Percentiles rank a stretch among this genome's conserved stretches.
Conservation (phyloP, 2,797 vertebrate species). For the Acrocephalus scirpaceus region DNA sequence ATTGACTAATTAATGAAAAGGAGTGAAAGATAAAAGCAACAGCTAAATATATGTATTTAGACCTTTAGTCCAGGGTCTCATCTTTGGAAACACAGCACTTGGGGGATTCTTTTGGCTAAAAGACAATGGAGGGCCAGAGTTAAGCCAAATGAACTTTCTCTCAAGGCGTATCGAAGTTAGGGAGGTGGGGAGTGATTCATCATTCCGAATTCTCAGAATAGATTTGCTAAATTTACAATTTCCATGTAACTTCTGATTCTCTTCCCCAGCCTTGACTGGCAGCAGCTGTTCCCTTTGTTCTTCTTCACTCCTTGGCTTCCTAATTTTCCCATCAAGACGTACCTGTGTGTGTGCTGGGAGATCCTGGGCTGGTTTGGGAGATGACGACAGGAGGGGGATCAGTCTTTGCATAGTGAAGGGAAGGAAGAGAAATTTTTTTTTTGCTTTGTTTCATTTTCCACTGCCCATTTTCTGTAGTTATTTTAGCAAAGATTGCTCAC, state of each 20-base stretch:
- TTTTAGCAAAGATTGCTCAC: not conserved
- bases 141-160: conserved; percentile 21
- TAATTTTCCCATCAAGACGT: not conserved
- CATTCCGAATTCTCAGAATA: conserved; percentile 64
- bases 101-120: not conserved
- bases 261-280: conserved; percentile 15
- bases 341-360: not conserved
- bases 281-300: conserved; percentile 53
- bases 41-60: not conserved
- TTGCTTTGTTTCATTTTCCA: not conserved
- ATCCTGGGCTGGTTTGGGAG: not conserved
- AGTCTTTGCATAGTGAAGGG: not conserved
- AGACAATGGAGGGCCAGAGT: not conserved
- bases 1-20: not conserved
- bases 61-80: not conserved
- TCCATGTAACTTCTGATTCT: not conserved
- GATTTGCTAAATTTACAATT: conserved; percentile 71
- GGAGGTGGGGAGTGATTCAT: conserved; percentile 43
- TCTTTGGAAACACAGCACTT: not conserved
- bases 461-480: not conserved
- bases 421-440: not conserved
- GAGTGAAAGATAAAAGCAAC: not conserved
- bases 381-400: not conserved
- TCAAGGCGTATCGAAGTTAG: not conserved
- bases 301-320: not conserved